phyloP scores from a whole-genome alignment of 53 echinoderm and acorn worm genomes.

The Stichopus horrens region DNA sequence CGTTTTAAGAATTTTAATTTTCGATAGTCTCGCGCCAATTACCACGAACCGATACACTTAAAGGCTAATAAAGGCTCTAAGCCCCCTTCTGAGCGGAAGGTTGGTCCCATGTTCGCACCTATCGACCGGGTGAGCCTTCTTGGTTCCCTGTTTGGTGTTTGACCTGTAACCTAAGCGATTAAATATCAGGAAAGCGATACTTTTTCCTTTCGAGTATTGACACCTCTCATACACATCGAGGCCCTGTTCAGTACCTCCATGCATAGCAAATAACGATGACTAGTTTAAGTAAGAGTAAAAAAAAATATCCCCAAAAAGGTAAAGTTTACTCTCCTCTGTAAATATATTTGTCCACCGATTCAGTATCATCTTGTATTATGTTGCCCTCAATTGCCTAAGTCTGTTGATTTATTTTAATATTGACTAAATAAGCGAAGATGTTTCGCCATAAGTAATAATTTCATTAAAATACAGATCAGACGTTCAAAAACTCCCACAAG shows the following conservation, averaged over 20 bases:
- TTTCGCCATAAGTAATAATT: conserved; percentile 26
- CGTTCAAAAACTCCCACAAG: conserved; percentile 8
- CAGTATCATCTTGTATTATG: conserved; percentile 13
- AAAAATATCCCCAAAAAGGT: no score
- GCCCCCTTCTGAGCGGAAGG: background rate
- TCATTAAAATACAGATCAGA: conserved; percentile 35
- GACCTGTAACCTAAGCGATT: conserved; percentile 11
- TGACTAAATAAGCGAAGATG: background rate
- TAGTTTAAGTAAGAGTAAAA: background rate
- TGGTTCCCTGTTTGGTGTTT: background rate
- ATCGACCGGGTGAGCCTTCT: background rate
- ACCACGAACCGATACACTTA: background rate
- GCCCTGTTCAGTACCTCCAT: conserved; percentile 12
- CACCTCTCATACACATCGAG: conserved; percentile 22
- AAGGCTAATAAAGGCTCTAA: background rate
- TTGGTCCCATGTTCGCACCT: background rate
- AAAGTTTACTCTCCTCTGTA: background rate
- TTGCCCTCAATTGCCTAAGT: conserved; percentile 27
- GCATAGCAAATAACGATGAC: background rate
- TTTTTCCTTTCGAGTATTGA: conserved; percentile 9
- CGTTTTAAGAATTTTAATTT: background rate
- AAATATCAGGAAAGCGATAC: conserved; percentile 10
- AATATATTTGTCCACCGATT: conserved; percentile 6
- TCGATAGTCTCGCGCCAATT: background rate
- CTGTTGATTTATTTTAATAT: conserved; percentile 22